Evolutionary conservation across 2,113 vertebrate genomes (phyloP).

Genomic region (Clupea harengus): DNA sequence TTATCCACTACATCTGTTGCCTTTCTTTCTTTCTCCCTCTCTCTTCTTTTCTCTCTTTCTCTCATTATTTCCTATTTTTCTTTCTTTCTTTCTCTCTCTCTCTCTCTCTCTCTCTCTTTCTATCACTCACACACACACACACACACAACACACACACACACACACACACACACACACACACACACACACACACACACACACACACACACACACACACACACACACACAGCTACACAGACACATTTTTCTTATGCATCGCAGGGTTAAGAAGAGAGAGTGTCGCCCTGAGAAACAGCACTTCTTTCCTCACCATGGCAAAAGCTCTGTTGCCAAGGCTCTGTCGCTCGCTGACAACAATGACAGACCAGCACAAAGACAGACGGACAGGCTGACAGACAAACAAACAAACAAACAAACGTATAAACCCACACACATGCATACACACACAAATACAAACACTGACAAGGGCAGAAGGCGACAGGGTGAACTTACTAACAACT

Average conservation of each 20-base stretch:
- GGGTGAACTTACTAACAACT: no score
- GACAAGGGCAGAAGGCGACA: background rate
- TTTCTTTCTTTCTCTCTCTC: background rate
- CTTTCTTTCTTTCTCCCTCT: slow-evolving; percentile 2
- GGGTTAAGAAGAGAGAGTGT: slow-evolving; percentile 22
- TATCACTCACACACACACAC: background rate
- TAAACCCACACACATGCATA: background rate
- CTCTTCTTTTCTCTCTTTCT: background rate
- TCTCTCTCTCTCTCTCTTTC: background rate
- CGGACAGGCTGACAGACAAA: background rate
- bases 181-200: background rate
- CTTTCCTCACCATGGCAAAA: no score
- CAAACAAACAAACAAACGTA: background rate
- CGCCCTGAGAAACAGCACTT: no score
- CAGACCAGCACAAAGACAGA: background rate
- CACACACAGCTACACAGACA: slow-evolving; percentile 17
- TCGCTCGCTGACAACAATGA: background rate
- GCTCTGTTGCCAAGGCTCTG: no score
- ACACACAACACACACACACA: background rate
- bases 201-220: slow-evolving; percentile 6
- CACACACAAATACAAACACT: background rate
- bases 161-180: background rate
- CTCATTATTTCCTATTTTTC: background rate
- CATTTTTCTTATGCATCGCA: slow-evolving; percentile 36
- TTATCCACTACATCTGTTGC: no score